A percentile compares a stretch with the other conserved stretches of the same genome.
phyloP scores from a whole-genome alignment of 2,113 vertebrate species.

The Eptesicus fuscus region DNA sequence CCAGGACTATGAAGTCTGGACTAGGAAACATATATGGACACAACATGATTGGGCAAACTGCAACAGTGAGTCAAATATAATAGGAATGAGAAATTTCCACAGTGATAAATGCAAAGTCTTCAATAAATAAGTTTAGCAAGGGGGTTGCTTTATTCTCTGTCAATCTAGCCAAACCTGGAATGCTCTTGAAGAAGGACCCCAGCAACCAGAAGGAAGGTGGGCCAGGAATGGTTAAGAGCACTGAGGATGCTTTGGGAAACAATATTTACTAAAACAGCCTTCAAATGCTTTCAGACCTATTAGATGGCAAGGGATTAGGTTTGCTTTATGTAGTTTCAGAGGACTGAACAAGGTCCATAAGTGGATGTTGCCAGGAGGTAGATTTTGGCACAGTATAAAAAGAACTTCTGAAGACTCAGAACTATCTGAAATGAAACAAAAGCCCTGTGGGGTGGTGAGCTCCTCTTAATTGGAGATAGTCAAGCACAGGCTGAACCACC shows the following conservation, averaged over 20 bases:
- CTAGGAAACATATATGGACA: neutral
- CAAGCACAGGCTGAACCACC: neutral
- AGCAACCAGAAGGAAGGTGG: neutral
- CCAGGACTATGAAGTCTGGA: neutral
- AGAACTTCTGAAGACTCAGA: constrained; percentile 19
- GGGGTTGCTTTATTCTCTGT: neutral
- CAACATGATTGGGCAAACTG: neutral
- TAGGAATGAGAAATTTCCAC: neutral
- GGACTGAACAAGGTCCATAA: neutral
- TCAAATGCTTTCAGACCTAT: neutral
- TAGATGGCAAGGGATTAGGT: neutral
- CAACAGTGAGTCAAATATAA: neutral
- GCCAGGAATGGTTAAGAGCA: neutral
- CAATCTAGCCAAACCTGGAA: neutral
- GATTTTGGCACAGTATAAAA: constrained; percentile 11
- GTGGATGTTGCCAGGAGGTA: neutral
- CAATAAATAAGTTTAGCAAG: neutral
- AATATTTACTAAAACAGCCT: neutral
- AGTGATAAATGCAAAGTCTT: neutral
- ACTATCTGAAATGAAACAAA: neutral
- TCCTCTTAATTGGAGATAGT: neutral
- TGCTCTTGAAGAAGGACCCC: neutral
- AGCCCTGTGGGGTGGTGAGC: neutral
- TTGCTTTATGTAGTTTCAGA: constrained; percentile 11
- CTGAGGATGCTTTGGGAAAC: neutral